Evolutionary conservation across 1,140 invertebrate genomes (phyloP).

Genomic region (Maconellicoccus hirsutus): DNA sequence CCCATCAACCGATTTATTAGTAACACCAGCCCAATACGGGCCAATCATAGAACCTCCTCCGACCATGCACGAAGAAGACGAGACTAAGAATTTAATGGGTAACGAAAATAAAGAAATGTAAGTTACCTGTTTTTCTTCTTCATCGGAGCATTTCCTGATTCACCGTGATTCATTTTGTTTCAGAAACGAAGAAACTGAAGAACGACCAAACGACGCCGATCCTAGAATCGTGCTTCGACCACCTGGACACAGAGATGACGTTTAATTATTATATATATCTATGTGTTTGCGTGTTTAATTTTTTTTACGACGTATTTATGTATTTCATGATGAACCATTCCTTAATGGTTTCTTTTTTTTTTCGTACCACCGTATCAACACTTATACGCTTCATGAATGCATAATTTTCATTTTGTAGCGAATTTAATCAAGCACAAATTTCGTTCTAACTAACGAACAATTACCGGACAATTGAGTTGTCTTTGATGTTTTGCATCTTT

Average conservation of each 20-base stretch:
- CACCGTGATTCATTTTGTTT: background rate
- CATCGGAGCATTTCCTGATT: background rate
- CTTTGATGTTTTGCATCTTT: no score
- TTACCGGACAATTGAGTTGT: no score
- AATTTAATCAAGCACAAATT: no score
- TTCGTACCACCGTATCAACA: no score
- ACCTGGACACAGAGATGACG: conserved; percentile 14
- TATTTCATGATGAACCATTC: no score
- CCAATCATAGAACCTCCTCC: conserved; percentile 53
- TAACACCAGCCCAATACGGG: conserved; percentile 51
- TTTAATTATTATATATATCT: conserved; percentile 10
- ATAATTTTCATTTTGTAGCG: no score
- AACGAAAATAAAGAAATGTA: conserved; percentile 51
- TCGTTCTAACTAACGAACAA: no score
- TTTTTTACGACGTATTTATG: no score
- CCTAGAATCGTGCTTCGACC: conserved; percentile 6
- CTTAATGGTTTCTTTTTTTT: no score
- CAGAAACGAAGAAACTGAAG: conserved; percentile 8
- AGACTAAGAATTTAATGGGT: conserved; percentile 52
- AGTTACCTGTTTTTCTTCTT: conserved; percentile 27
- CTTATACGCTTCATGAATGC: no score
- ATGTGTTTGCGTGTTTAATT: no score
- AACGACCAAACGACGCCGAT: background rate
- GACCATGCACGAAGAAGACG: conserved; percentile 41
- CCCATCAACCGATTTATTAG: conserved; percentile 56